phyloP scores from a whole-genome alignment of 1,140 invertebrate species.

The Spodoptera frugiperda region DNA sequence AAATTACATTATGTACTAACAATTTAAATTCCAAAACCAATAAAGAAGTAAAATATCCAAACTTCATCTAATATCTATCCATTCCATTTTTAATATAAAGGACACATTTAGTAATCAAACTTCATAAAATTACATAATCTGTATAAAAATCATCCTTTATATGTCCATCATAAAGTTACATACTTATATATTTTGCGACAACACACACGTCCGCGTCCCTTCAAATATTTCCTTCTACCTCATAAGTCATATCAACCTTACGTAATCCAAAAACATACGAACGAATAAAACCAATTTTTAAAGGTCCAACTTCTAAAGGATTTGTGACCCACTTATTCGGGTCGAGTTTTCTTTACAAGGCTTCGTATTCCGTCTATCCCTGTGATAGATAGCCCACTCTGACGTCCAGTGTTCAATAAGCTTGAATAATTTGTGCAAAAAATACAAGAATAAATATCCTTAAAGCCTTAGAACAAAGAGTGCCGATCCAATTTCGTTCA shows the following conservation, averaged over 20 bases:
- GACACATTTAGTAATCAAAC: too few species aligned
- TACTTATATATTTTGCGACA: too few species aligned
- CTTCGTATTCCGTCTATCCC: slow-evolving; percentile 54
- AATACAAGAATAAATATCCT: slow-evolving; percentile 66
- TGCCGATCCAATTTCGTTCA: slow-evolving; percentile 60
- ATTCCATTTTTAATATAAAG: too few species aligned
- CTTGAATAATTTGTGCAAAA: slow-evolving; percentile 72
- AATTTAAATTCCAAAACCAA: too few species aligned
- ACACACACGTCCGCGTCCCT: not conserved
- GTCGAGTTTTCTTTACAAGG: slow-evolving; percentile 59
- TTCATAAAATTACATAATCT: too few species aligned
- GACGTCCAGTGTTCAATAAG: slow-evolving; percentile 67
- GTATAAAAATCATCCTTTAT: too few species aligned
- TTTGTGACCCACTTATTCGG: slow-evolving; percentile 59
- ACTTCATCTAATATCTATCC: too few species aligned
- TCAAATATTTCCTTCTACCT: slow-evolving; percentile 29
- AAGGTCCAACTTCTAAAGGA: slow-evolving; percentile 60
- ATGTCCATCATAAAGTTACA: too few species aligned
- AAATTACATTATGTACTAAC: too few species aligned
- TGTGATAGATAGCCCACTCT: slow-evolving; percentile 65
- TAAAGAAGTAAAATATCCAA: too few species aligned
- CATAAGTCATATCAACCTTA: slow-evolving; percentile 38
- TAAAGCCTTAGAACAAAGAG: slow-evolving; percentile 62
- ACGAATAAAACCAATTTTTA: slow-evolving; percentile 64
- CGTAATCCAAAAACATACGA: slow-evolving; percentile 45